phyloP scores from a whole-genome alignment of 2,797 vertebrate genomes.

The Liasis olivaceus region DNA sequence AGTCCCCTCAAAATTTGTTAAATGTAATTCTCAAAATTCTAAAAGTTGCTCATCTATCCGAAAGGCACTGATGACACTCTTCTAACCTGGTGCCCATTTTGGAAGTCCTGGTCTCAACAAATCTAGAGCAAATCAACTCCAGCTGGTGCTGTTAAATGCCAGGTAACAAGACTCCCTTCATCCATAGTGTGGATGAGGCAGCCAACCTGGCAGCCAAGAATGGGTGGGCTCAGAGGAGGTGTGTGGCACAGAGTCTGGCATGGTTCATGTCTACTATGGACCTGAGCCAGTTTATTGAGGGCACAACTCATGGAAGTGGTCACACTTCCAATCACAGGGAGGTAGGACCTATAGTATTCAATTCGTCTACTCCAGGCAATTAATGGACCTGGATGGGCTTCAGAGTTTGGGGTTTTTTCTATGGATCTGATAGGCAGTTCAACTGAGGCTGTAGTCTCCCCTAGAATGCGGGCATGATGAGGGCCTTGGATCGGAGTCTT shows the following conservation, averaged over 20 bases:
- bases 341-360: not conserved
- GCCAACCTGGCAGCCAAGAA: not conserved
- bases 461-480: not conserved
- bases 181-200: not conserved
- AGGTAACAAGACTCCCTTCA: not conserved
- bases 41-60: not conserved
- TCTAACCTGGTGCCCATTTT: no score
- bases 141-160: not conserved
- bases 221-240: not conserved
- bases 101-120: no score
- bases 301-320: not conserved
- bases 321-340: not conserved
- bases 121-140: not conserved
- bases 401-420: not conserved
- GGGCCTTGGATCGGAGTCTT: not conserved
- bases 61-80: not conserved
- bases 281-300: not conserved
- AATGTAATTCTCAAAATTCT: not conserved
- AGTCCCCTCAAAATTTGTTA: not conserved
- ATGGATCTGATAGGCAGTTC: not conserved
- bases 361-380: not conserved
- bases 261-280: not conserved
- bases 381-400: not conserved
- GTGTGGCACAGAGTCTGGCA: no score
- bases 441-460: not conserved